phyloP scores from a whole-genome alignment of 1,140 invertebrate species.

The Drosophila mayri region DNA sequence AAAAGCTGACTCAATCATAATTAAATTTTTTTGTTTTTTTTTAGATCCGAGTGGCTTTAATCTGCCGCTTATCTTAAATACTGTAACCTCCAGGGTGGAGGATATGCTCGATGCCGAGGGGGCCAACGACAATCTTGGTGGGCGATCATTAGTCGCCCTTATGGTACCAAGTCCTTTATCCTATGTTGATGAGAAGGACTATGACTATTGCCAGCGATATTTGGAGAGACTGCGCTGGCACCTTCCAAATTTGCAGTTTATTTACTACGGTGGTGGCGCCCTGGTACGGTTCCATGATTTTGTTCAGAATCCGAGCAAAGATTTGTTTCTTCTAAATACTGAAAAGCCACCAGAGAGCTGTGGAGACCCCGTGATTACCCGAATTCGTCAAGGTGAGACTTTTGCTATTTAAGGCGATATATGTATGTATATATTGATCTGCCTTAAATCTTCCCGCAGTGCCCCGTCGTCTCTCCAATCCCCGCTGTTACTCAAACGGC shows the following conservation, averaged over 20 bases:
- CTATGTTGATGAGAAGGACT: slow-evolving; percentile 84
- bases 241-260: slow-evolving; percentile 86
- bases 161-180: slow-evolving; percentile 84
- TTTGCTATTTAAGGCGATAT: not conserved
- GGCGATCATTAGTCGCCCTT: slow-evolving; percentile 86
- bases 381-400: slow-evolving; percentile 75
- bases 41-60: slow-evolving; percentile 85
- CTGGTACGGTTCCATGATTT: slow-evolving; percentile 86
- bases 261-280: slow-evolving; percentile 85
- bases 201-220: slow-evolving; percentile 84
- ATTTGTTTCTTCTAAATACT: slow-evolving; percentile 78
- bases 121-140: slow-evolving; percentile 80
- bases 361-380: slow-evolving; percentile 62
- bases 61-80: slow-evolving; percentile 85
- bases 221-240: slow-evolving; percentile 85
- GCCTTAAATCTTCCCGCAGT: slow-evolving; percentile 84
- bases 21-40: too few species aligned
- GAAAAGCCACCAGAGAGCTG: slow-evolving; percentile 48
- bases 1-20: not conserved
- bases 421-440: too few species aligned
- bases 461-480: slow-evolving; percentile 88
- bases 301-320: slow-evolving; percentile 80
- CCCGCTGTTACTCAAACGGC: slow-evolving; percentile 86
- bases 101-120: slow-evolving; percentile 85
- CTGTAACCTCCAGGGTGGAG: slow-evolving; percentile 76